Evolutionary conservation across 2,113 vertebrate species (phyloP), one percentile per base, ranked within the genome.

Genomic region (Accipiter cooperii): DNA sequence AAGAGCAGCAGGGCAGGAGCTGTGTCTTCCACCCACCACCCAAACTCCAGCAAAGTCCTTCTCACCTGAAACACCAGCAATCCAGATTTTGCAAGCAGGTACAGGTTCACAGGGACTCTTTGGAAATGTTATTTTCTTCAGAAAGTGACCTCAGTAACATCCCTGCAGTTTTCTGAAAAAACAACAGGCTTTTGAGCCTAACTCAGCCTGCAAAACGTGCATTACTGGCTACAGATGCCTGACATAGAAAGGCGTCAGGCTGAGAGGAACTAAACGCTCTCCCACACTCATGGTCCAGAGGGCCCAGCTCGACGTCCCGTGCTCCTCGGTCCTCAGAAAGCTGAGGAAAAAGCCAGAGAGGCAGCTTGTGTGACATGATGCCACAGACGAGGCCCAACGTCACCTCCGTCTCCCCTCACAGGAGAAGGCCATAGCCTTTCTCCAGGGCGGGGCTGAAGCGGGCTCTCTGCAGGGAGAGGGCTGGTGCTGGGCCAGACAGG

Each of bases 281-380:
- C 31, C 22, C 47, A 20, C 7, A 31, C 2, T 5, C 2, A 0
- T 0, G 9, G 7, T 17, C 16, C 13, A 13, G 40, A n/a, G 52
- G 49, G 52, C 55, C 33, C 78, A n/a, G 82, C 36, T 12, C 0
- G 0, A 6, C 9, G 29, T 14, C n/a, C 49, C 0, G 0, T 4
- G 6, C 36, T 55, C 7, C 42, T 6, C 21, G 6, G 36, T 2
- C 25, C 64, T 33, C 0, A 0, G 64, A 42, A 34, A 42, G 73
- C 44, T 26, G 69, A 84, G 44, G 49, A n/a, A 49, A 49, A 79
- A 78, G 26, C 20, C 40, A 16, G 65, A 38, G 4, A 36, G 60
- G 73, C 51, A 5, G 20, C 34, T 49, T 31, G 8, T 6, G 54
- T 34, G 60, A 47, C 34, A 25, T 5, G 29, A 17, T 5, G 5